Percentiles rank a stretch among this genome's conserved stretches.
phyloP scores from a whole-genome alignment of 2,888 invertebrate genomes.

The Nymphalis polychloros region DNA sequence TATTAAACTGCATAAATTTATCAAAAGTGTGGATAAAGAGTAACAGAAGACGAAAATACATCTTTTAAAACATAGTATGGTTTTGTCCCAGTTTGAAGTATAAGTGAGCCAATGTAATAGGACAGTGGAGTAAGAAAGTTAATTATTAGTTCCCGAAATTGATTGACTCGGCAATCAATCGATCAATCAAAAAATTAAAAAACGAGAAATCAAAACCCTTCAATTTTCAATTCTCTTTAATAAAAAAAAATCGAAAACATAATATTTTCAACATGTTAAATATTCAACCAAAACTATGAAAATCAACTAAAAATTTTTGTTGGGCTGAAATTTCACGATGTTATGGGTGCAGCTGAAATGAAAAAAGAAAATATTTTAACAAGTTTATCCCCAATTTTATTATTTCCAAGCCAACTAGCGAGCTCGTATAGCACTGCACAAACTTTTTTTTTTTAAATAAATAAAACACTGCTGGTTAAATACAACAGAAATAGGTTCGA shows the following conservation, averaged over 20 bases:
- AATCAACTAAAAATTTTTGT: background rate
- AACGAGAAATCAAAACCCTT: too few species aligned
- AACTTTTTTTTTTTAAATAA: background rate
- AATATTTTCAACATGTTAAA: background rate
- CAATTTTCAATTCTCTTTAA: background rate
- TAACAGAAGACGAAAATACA: too few species aligned
- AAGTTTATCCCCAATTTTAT: constrained; percentile 6
- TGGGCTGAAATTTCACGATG: background rate
- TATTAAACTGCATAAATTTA: too few species aligned
- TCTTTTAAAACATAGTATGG: too few species aligned
- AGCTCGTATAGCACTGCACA: background rate
- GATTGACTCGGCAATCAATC: too few species aligned
- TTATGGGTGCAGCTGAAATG: background rate
- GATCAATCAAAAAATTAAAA: too few species aligned
- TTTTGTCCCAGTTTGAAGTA: too few species aligned
- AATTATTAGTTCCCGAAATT: too few species aligned
- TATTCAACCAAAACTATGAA: background rate
- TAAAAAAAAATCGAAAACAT: too few species aligned
- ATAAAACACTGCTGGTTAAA: background rate
- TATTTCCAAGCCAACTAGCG: constrained; percentile 8
- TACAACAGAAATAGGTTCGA: background rate
- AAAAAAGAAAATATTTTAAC: constrained; percentile 8
- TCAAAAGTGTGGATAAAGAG: too few species aligned
- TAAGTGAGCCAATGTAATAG: too few species aligned
- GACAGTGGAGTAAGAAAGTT: too few species aligned